Conservation (phyloP, 2,797 vertebrate species). For the Masticophis lateralis region DNA sequence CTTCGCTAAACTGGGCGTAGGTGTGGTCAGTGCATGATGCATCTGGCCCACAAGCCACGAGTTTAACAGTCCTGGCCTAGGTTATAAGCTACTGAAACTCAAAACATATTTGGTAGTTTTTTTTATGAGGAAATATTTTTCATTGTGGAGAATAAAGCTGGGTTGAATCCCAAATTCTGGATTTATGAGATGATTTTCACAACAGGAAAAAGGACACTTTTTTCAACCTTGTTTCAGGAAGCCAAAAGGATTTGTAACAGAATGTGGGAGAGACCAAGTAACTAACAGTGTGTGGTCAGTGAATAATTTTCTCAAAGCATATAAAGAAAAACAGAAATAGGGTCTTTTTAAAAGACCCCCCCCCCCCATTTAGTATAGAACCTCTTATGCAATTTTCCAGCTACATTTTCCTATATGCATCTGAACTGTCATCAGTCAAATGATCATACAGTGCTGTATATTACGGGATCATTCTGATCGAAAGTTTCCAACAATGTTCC, state of each 20-base stretch:
- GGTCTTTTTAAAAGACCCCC: background rate
- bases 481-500: background rate
- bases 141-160: background rate
- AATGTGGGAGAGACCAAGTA: background rate
- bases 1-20: too few species aligned
- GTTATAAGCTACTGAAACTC: background rate
- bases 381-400: background rate
- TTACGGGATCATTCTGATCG: background rate
- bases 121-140: background rate
- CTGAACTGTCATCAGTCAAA: background rate
- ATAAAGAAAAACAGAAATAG: background rate
- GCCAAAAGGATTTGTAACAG: background rate
- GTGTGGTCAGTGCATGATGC: too few species aligned
- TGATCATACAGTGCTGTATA: background rate
- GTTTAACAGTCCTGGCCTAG: too few species aligned
- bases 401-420: background rate
- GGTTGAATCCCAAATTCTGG: background rate
- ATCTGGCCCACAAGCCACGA: too few species aligned
- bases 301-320: background rate
- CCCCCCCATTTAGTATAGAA: background rate
- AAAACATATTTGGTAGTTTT: background rate
- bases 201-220: background rate
- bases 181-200: background rate
- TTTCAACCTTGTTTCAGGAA: background rate
- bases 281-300: background rate